Conservation (phyloP, 2,888 invertebrate genomes). For the Steromphala cineraria region DNA sequence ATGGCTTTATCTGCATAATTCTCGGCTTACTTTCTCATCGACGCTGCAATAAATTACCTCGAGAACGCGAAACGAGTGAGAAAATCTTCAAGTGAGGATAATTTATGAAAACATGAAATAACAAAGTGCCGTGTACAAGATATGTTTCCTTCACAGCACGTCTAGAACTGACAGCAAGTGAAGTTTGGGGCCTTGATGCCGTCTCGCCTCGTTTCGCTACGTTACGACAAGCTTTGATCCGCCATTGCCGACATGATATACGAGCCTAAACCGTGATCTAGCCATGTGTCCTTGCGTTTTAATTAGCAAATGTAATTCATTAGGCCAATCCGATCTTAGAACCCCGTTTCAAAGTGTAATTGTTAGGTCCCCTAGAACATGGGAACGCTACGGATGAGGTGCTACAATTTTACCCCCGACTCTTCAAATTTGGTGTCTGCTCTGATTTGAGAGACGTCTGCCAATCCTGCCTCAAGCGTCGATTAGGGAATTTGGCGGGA, state of each 20-base stretch:
- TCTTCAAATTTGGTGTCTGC: neutral
- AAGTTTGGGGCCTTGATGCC: neutral
- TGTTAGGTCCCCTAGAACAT: neutral
- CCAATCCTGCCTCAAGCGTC: slow-evolving; percentile 2
- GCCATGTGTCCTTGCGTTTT: slow-evolving; percentile 7
- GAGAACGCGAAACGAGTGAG: neutral
- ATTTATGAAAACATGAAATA: slow-evolving; percentile 10
- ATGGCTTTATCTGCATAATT: neutral
- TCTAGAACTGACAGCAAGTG: neutral
- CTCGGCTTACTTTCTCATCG: neutral
- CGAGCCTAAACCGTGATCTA: neutral
- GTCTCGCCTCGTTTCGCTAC: neutral
- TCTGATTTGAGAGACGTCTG: neutral
- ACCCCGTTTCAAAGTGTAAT: slow-evolving; percentile 1
- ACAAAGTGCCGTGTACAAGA: neutral
- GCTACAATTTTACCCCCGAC: neutral
- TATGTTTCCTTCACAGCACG: neutral
- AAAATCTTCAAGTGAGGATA: neutral
- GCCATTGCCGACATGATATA: neutral
- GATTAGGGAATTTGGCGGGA: slow-evolving; percentile 8
- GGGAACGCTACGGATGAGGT: neutral
- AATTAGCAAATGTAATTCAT: slow-evolving; percentile 23
- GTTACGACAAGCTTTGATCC: neutral
- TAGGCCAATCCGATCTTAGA: neutral
- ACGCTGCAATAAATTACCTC: neutral